Evolutionary conservation across 2,113 vertebrate species (phyloP).

Genomic region (Channa maculata): DNA sequence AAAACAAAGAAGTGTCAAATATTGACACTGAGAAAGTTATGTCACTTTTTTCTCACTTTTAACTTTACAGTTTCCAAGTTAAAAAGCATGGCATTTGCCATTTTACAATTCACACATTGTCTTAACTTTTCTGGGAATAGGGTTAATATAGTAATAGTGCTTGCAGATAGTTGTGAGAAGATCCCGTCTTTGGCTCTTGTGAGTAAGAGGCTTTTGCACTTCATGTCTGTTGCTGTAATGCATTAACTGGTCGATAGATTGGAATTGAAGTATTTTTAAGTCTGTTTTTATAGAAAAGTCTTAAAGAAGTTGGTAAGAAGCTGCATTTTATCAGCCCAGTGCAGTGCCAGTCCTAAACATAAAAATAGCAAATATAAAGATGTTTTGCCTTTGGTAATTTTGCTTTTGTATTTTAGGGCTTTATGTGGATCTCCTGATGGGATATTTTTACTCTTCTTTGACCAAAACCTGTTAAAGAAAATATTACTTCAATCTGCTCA

Average conservation of each 20-base stretch:
- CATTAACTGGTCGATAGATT: not conserved
- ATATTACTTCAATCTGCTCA: not conserved
- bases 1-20: too few species aligned
- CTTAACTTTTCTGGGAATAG: too few species aligned
- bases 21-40: too few species aligned
- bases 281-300: conserved; percentile 8
- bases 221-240: not conserved
- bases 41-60: too few species aligned
- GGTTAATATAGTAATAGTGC: too few species aligned
- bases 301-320: conserved; percentile 4
- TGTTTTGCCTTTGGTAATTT: too few species aligned
- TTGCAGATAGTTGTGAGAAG: not conserved
- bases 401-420: conserved; percentile 2
- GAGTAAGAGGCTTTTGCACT: conserved; percentile 13
- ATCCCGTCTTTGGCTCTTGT: not conserved
- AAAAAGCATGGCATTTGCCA: too few species aligned
- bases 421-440: not conserved
- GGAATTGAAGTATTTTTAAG: not conserved
- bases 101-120: too few species aligned
- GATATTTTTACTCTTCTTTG: conserved; percentile 28
- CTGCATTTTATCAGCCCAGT: not conserved
- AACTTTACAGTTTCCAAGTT: too few species aligned
- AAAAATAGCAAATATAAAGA: not conserved
- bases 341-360: not conserved
- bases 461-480: conserved; percentile 5